Conservation (phyloP, 2,113 vertebrate genomes). For the Bubo bubo region DNA sequence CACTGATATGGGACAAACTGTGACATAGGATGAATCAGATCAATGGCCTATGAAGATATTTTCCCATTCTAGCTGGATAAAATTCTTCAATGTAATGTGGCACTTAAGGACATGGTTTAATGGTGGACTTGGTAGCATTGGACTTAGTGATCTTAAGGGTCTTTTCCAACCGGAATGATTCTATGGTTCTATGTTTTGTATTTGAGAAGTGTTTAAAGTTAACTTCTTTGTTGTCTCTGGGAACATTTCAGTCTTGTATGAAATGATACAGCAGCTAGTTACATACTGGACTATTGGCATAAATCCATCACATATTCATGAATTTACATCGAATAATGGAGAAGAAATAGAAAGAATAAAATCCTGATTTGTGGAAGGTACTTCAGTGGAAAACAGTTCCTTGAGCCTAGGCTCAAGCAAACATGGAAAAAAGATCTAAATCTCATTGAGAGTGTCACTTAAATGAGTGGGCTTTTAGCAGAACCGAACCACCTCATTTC, state of each 20-base stretch:
- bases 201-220: neutral
- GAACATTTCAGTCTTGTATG: neutral
- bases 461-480: neutral
- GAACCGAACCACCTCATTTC: neutral
- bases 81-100: rapidly evolving
- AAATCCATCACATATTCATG: neutral
- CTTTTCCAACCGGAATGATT: neutral
- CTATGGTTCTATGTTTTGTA: neutral
- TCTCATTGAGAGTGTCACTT: neutral
- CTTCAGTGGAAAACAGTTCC: neutral
- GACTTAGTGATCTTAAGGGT: neutral
- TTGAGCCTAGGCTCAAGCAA: neutral
- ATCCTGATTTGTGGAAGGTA: neutral
- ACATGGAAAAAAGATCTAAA: neutral
- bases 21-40: neutral
- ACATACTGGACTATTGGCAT: neutral
- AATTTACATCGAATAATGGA: neutral
- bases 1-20: neutral
- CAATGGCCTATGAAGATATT: neutral
- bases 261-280: neutral
- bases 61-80: neutral
- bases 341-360: neutral
- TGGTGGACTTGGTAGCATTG: neutral
- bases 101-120: neutral
- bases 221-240: neutral